phyloP scores from a whole-genome alignment of 2,888 invertebrate genomes.

The Torymus tubicola region DNA sequence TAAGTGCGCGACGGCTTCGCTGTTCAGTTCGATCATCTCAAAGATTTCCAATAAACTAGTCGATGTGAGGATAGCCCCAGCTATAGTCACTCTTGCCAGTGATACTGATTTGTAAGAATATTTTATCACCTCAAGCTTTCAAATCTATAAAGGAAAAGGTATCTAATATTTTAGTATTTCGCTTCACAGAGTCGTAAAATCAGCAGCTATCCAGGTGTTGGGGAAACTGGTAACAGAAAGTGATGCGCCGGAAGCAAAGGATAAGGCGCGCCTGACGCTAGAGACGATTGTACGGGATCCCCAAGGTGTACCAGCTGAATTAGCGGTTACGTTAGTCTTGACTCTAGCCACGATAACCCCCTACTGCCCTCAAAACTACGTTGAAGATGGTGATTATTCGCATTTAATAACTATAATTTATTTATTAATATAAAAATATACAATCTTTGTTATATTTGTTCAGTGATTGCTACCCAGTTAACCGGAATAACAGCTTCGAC shows the following conservation, averaged over 20 bases:
- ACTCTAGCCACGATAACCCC: conserved; percentile 81
- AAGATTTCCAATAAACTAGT: conserved; percentile 79
- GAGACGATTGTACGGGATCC: conserved; percentile 74
- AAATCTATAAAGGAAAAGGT: neutral
- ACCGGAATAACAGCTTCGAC: conserved; percentile 79
- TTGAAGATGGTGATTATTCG: conserved; percentile 79
- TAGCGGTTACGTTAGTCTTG: conserved; percentile 80
- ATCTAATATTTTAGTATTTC: neutral
- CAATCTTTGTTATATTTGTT: neutral
- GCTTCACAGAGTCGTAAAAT: conserved; percentile 78
- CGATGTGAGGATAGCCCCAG: conserved; percentile 81
- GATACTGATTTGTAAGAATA: conserved; percentile 82
- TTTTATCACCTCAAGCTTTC: conserved; percentile 21
- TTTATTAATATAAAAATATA: conserved; percentile 12
- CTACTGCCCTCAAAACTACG: conserved; percentile 77
- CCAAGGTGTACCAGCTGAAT: conserved; percentile 66
- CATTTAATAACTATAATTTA: neutral
- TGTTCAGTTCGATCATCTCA: conserved; percentile 80
- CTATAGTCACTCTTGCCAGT: conserved; percentile 83
- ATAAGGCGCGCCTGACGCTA: conserved; percentile 79
- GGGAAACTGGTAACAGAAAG: conserved; percentile 80
- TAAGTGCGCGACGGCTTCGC: conserved; percentile 79
- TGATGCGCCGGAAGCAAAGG: conserved; percentile 77
- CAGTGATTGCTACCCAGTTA: conserved; percentile 82
- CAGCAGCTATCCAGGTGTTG: conserved; percentile 81